A percentile compares a stretch with the other conserved stretches of the same genome.
phyloP scores from a whole-genome alignment of 2,888 invertebrate species.

The Nemotelus nigrinus region DNA sequence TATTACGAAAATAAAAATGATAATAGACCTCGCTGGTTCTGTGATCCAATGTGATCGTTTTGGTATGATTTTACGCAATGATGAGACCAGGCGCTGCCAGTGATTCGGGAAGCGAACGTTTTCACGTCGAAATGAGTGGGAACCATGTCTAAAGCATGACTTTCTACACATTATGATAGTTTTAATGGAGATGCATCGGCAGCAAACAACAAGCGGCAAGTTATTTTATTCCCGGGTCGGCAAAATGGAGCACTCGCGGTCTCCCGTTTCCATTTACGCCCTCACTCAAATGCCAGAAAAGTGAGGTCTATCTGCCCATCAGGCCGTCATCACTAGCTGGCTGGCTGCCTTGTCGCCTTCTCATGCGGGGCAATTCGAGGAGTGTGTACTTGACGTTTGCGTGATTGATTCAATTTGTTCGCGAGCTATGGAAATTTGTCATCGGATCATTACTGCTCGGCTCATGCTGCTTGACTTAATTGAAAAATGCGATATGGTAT shows the following conservation, averaged over 20 bases:
- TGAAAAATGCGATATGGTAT: constrained; percentile 25
- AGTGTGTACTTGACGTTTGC: constrained; percentile 15
- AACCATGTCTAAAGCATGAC: no score
- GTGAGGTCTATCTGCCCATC: neutral
- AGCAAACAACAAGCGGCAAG: no score
- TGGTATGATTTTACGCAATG: constrained; percentile 5
- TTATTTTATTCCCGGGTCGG: no score
- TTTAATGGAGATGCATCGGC: no score
- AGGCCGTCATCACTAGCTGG: neutral
- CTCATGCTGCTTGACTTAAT: constrained; percentile 22
- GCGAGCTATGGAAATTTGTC: constrained; percentile 20
- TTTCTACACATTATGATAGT: no score
- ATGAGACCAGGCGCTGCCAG: neutral
- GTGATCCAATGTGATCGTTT: constrained; percentile 8
- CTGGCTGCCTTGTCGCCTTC: neutral
- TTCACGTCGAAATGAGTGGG: neutral
- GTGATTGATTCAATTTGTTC: constrained; percentile 40
- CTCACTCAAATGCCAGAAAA: neutral
- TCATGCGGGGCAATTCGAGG: neutral
- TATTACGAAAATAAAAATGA: constrained; percentile 37
- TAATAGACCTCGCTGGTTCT: constrained; percentile 16
- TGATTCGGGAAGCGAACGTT: neutral
- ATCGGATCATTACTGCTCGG: constrained; percentile 12
- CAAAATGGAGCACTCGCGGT: no score
- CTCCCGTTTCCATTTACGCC: neutral